Evolutionary conservation across 1,140 invertebrate species (phyloP).

Genomic region (Heterodera carotae): DNA sequence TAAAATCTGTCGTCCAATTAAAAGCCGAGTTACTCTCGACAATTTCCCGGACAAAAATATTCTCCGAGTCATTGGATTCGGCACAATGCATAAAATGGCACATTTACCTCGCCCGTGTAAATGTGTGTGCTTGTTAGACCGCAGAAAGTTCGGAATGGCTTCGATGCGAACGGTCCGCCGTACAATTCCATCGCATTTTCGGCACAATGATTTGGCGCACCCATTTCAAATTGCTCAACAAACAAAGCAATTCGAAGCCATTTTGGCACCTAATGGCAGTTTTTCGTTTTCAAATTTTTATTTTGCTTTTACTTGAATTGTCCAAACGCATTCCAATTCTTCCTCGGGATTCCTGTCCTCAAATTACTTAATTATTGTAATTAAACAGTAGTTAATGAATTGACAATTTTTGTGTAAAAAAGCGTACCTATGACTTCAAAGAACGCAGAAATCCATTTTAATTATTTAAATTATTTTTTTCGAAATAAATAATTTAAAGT

Average conservation of each 20-base stretch:
- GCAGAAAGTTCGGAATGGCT: slow-evolving; percentile 44
- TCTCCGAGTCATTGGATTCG: no score
- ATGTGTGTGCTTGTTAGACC: slow-evolving; percentile 43
- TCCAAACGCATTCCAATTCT: slow-evolving; percentile 48
- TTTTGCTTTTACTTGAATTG: slow-evolving; percentile 31
- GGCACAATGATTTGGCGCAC: slow-evolving; percentile 46
- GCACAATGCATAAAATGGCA: no score
- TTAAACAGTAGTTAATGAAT: no score
- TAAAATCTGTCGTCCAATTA: no score
- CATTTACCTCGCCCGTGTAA: slow-evolving; percentile 35
- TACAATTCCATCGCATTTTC: slow-evolving; percentile 49
- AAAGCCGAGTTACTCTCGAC: no score
- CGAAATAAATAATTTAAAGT: slow-evolving; percentile 7
- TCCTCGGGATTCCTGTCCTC: slow-evolving; percentile 14
- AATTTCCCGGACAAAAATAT: no score
- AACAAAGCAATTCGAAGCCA: slow-evolving; percentile 46
- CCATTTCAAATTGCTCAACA: slow-evolving; percentile 47
- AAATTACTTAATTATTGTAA: not conserved
- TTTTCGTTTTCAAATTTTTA: not conserved
- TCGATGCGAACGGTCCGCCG: slow-evolving; percentile 32
- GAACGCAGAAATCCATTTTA: no score
- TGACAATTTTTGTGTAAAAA: no score
- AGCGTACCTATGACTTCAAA: no score
- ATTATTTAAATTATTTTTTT: not conserved
- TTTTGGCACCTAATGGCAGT: slow-evolving; percentile 39